Base-by-base conservation (phyloP, 2,888 invertebrate genomes). In the Morpho achilles region DNA sequence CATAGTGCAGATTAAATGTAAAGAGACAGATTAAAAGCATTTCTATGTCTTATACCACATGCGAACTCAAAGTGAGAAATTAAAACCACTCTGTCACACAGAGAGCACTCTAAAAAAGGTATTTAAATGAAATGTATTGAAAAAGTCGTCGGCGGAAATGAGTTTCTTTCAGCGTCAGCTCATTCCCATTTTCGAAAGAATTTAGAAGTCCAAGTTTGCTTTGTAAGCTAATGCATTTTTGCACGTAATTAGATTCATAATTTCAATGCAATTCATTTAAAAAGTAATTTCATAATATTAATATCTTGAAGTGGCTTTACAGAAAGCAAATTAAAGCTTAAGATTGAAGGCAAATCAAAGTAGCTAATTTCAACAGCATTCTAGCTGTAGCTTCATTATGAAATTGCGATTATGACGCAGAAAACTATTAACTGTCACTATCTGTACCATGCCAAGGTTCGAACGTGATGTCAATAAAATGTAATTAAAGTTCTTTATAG, bases 121-220 rank as follows among this genome's bases (percentile, higher is more conserved):
- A 86, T 87, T 86, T 84, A 87, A 88, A 87, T 87, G 84, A 87
- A 87, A 87, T 87, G 86, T 87, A 88, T 89, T 86, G 87, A 87
- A 80, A 86, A 85, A 84, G 78, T 79, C 82, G 74, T 77, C 68
- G 69, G 74, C 80, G 88, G 87, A 88, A 89, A 89, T 88, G 88
- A 87, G 85, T 73, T 87, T 85, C 87, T 87, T 87, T 88, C 85
- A 87, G 65, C 69, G 75, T 68, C 67, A 72, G 75, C 78, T 80
- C 77, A 76, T 80, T 82, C 76, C 45, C 72, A 74, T 78, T 79
- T 82, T 77, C 79, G 80, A 82, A 79, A 74, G 77, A 82, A 82
- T 84, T 81, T 77, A 82, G 77, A 77, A 78, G 77, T 76, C 74
- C 73, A 68, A 74, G 73, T 72, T 65, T 67, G 69, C 69, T 74